A percentile compares a stretch with the other conserved stretches of the same genome.
These are phyloP conservation scores for Nebria brevicollis DNA, from an alignment of 2,888 invertebrate species.

Conservation along the genomic window DNA sequence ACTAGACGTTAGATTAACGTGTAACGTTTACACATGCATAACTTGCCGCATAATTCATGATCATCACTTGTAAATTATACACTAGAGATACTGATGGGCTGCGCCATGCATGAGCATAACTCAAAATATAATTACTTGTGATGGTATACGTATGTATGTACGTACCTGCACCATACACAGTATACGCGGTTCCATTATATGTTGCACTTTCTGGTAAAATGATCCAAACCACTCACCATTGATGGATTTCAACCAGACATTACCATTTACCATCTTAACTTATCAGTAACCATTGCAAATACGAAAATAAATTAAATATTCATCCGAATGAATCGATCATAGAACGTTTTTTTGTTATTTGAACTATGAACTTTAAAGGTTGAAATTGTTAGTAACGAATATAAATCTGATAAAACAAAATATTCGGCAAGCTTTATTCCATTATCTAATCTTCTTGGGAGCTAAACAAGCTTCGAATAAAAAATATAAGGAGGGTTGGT, in stretches of 20 bases:
- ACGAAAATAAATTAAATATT: no score
- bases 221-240: background rate
- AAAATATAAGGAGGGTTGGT: background rate
- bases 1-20: background rate
- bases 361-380: background rate
- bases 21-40: conserved; percentile 41
- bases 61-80: conserved; percentile 43
- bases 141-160: conserved; percentile 8
- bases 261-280: background rate
- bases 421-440: background rate
- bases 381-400: background rate
- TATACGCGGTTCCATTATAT: background rate
- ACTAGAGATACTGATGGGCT: conserved; percentile 29
- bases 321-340: no score
- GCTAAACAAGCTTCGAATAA: background rate
- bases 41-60: conserved; percentile 43
- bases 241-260: background rate
- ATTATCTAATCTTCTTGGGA: background rate
- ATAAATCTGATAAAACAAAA: background rate
- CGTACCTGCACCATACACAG: background rate
- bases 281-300: background rate
- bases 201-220: background rate
- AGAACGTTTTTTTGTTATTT: no score
- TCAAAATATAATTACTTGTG: conserved; percentile 42
- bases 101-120: conserved; percentile 32